Evolutionary conservation across 1,140 invertebrate genomes (phyloP).

Genomic region (Drosophila kikkawai): DNA sequence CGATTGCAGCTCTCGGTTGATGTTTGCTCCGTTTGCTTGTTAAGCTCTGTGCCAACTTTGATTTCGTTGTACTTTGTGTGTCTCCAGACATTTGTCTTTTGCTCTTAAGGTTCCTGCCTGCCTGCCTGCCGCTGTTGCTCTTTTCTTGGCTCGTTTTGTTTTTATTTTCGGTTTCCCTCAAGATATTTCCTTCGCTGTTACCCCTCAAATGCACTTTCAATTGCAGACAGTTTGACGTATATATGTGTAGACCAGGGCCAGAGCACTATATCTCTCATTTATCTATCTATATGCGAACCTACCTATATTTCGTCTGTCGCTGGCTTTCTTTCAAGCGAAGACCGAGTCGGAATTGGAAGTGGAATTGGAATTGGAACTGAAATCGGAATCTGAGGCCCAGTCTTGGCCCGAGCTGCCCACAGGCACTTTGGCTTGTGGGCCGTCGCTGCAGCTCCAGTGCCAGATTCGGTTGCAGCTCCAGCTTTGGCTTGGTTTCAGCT

Average conservation of each 20-base stretch:
- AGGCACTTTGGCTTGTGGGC: slow-evolving; percentile 78
- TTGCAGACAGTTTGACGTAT: slow-evolving; percentile 82
- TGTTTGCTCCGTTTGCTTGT: slow-evolving; percentile 65
- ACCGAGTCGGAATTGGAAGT: slow-evolving; percentile 41
- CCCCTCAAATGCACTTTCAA: slow-evolving; percentile 83
- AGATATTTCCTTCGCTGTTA: slow-evolving; percentile 50
- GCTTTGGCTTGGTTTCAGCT: slow-evolving; percentile 14
- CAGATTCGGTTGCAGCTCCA: slow-evolving; percentile 13
- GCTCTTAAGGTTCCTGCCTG: slow-evolving; percentile 46
- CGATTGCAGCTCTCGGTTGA: slow-evolving; percentile 63
- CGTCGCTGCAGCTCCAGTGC: slow-evolving; percentile 26
- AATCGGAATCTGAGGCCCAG: slow-evolving; percentile 41
- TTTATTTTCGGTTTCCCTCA: slow-evolving; percentile 20
- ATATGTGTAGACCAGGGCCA: slow-evolving; percentile 59
- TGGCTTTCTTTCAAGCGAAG: slow-evolving; percentile 64
- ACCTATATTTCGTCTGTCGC: slow-evolving; percentile 62
- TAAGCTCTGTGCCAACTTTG: slow-evolving; percentile 78
- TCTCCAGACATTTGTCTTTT: slow-evolving; percentile 75
- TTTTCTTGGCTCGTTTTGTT: slow-evolving; percentile 7
- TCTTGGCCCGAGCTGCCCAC: slow-evolving; percentile 60
- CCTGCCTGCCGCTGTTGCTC: slow-evolving; percentile 21
- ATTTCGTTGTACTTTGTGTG: slow-evolving; percentile 66
- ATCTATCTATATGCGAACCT: slow-evolving; percentile 72
- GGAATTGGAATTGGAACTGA: slow-evolving; percentile 43
- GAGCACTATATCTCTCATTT: slow-evolving; percentile 81